A percentile compares a stretch with the other conserved stretches of the same genome.
Conservation (phyloP, 2,888 invertebrate genomes). For the Chydorus sphaericus region DNA sequence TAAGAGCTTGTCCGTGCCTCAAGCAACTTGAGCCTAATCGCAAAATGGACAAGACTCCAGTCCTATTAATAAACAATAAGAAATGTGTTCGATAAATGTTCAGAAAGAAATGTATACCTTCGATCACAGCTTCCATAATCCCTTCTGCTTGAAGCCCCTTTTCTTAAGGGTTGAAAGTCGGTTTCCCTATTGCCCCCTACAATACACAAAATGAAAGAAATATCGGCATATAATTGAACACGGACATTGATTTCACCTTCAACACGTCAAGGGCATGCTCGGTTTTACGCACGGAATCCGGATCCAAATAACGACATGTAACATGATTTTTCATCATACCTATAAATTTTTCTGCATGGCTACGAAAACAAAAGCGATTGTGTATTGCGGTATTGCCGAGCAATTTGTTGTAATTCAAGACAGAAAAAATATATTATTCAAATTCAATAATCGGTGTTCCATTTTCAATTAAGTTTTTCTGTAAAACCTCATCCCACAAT, state of each 20-base stretch:
- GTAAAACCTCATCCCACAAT: no score
- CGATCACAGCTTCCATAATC: slow-evolving; percentile 37
- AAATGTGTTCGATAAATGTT: background rate
- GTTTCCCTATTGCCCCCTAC: slow-evolving; percentile 31
- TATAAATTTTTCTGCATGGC: slow-evolving; percentile 29
- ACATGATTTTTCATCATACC: slow-evolving; percentile 32
- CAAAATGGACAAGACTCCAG: slow-evolving; percentile 43
- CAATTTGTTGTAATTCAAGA: no score
- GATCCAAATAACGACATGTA: no score
- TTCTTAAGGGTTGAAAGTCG: slow-evolving; percentile 34
- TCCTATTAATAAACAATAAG: background rate
- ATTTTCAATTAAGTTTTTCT: no score
- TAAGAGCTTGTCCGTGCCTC: slow-evolving; percentile 33
- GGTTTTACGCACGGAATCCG: slow-evolving; percentile 28
- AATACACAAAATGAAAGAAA: slow-evolving; percentile 18
- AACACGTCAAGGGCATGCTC: slow-evolving; percentile 28
- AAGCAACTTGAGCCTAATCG: slow-evolving; percentile 36
- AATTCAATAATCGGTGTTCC: no score
- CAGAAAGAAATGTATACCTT: slow-evolving; percentile 24
- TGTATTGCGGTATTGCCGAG: no score
- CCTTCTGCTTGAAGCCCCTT: slow-evolving; percentile 37
- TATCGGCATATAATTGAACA: background rate
- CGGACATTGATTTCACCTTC: slow-evolving; percentile 15
- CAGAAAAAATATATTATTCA: no score
- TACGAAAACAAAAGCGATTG: slow-evolving; percentile 19